These are phyloP conservation scores for Acanthoscelides obtectus DNA, from an alignment of 2,888 invertebrate species.

Conservation along the genomic window DNA sequence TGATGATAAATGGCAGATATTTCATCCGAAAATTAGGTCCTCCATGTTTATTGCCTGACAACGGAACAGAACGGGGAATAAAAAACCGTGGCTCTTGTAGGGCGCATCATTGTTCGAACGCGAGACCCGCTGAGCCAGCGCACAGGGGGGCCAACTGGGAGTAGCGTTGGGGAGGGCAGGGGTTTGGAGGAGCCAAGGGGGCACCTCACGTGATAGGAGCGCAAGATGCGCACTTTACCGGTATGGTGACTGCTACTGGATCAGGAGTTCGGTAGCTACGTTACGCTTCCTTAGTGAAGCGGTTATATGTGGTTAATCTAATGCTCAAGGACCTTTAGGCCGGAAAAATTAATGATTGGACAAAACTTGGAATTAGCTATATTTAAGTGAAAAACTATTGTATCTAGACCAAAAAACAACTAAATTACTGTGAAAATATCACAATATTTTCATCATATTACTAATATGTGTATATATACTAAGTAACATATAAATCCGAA, in stretches of 20 bases:
- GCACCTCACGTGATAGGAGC: not conserved
- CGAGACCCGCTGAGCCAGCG: slow-evolving; percentile 41
- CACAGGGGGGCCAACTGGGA: slow-evolving; percentile 22
- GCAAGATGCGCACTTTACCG: not conserved
- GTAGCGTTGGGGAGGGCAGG: slow-evolving; percentile 17
- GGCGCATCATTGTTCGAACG: slow-evolving; percentile 38
- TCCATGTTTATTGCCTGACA: slow-evolving; percentile 46
- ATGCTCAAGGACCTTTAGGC: too few relatives aligned
- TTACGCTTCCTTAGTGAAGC: not conserved
- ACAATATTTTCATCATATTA: too few relatives aligned
- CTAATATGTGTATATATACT: too few relatives aligned
- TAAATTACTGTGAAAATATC: too few relatives aligned
- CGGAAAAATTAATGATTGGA: too few relatives aligned
- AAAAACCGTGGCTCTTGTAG: slow-evolving; percentile 32
- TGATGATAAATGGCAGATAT: slow-evolving; percentile 43
- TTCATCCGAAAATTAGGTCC: slow-evolving; percentile 46
- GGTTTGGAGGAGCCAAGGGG: not conserved
- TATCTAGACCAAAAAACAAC: too few relatives aligned
- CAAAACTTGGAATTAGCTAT: too few relatives aligned
- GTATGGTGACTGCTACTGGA: not conserved
- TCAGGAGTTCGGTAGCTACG: not conserved
- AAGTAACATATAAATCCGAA: too few relatives aligned
- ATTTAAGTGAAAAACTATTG: too few relatives aligned
- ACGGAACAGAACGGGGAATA: slow-evolving; percentile 36
- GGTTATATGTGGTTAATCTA: too few relatives aligned